Percentiles rank a stretch among this genome's conserved stretches.
Conservation (phyloP, 2,797 vertebrate genomes). For the Sebastes trivittatus region DNA sequence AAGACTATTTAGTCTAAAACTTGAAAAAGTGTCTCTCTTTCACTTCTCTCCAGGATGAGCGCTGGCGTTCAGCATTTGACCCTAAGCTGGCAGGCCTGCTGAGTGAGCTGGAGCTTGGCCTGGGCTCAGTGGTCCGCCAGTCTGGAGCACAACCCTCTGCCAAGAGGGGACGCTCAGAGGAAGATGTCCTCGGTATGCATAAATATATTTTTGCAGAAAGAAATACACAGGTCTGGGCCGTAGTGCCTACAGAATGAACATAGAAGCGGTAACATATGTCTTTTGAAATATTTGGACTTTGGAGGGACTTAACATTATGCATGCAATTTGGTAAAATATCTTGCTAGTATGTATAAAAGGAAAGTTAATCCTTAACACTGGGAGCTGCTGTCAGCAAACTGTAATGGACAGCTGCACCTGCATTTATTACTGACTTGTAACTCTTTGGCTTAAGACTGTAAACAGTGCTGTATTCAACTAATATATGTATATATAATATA, state of each 20-base stretch:
- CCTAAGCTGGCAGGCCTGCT: conserved; percentile 93
- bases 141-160: conserved; percentile 78
- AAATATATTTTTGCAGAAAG: not conserved
- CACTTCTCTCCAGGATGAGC: conserved; percentile 85
- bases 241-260: not conserved
- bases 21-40: not conserved
- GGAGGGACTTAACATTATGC: not conserved
- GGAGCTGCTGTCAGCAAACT: not conserved
- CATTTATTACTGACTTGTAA: not conserved
- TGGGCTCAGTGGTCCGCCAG: conserved; percentile 89
- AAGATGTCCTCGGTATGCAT: conserved; percentile 86
- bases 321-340: not conserved
- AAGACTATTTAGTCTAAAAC: not conserved
- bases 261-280: not conserved
- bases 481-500: not conserved
- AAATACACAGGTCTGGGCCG: not conserved
- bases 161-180: conserved; percentile 80
- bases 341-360: not conserved
- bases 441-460: not conserved
- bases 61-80: conserved; percentile 91
- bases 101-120: conserved; percentile 90
- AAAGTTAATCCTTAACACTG: not conserved
- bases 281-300: not conserved
- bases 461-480: not conserved
- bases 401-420: not conserved